phyloP scores from a whole-genome alignment of 2,113 vertebrate species.

The Platysteira castanea region DNA sequence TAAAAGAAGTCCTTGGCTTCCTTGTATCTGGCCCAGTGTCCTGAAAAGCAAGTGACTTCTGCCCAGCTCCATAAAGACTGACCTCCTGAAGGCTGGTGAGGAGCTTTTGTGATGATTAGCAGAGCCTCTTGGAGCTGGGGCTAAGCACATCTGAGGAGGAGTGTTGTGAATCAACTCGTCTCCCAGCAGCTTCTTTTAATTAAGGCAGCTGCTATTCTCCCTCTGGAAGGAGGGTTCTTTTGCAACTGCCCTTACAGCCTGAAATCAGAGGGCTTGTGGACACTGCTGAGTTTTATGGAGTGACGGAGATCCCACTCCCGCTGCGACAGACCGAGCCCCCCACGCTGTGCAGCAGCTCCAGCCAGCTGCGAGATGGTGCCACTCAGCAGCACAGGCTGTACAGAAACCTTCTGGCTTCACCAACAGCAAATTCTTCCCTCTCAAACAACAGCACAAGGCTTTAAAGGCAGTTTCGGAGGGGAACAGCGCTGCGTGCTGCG shows the following conservation, averaged over 20 bases:
- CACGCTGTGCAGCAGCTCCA: background rate
- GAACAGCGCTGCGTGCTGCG: background rate
- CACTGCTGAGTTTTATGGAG: background rate
- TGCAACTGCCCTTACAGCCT: background rate
- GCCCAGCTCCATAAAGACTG: background rate
- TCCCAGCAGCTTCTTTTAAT: slow-evolving; percentile 11
- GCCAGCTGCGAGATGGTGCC: background rate
- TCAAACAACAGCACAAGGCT: background rate
- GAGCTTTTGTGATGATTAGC: background rate
- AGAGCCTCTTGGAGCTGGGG: background rate
- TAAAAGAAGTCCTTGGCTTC: background rate
- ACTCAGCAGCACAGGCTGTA: background rate
- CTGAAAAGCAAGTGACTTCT: background rate
- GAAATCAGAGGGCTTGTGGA: background rate
- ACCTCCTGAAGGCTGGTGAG: background rate
- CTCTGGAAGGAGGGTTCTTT: background rate
- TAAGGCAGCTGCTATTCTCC: background rate
- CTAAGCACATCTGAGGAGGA: background rate
- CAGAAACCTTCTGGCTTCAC: background rate
- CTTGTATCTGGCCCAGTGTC: background rate
- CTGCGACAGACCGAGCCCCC: background rate
- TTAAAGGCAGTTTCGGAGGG: background rate
- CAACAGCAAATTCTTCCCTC: slow-evolving; percentile 1
- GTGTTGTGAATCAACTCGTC: background rate
- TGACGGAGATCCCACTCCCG: background rate